Percentiles rank a stretch among this genome's conserved stretches.
Evolutionary conservation across 1,140 invertebrate species (phyloP).

Genomic region (Probaryconus sp.): DNA sequence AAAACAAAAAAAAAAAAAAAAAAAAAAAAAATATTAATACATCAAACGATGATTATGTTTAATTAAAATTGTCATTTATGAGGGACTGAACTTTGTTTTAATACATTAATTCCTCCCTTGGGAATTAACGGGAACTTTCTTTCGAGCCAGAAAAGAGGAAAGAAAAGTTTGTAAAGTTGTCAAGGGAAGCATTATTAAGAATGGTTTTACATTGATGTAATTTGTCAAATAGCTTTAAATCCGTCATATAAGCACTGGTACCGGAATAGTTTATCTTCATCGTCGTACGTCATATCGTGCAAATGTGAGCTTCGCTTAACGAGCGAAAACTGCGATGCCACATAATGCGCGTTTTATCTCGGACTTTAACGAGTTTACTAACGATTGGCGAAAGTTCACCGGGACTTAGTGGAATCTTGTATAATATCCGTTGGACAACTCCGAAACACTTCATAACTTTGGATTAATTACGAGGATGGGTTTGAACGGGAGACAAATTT

Average conservation of each 20-base stretch:
- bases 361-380: slow-evolving; percentile 51
- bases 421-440: slow-evolving; percentile 9
- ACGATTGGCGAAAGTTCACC: slow-evolving; percentile 31
- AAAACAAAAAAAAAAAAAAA: too few relatives aligned
- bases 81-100: too few relatives aligned
- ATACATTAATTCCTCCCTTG: too few relatives aligned
- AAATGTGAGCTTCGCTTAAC: slow-evolving; percentile 25
- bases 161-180: slow-evolving; percentile 28
- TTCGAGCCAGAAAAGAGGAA: too few relatives aligned
- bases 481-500: neutral
- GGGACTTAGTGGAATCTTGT: slow-evolving; percentile 10
- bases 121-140: too few relatives aligned
- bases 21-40: too few relatives aligned
- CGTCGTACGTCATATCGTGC: slow-evolving; percentile 14
- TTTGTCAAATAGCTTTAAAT: slow-evolving; percentile 45
- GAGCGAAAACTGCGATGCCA: slow-evolving; percentile 35
- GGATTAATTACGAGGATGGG: slow-evolving; percentile 11
- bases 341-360: slow-evolving; percentile 47
- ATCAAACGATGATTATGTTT: too few relatives aligned
- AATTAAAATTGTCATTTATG: too few relatives aligned
- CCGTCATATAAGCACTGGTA: slow-evolving; percentile 19
- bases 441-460: slow-evolving; percentile 22
- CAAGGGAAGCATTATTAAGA: slow-evolving; percentile 8
- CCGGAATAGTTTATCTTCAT: slow-evolving; percentile 48
- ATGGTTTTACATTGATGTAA: slow-evolving; percentile 17